Percentiles rank a stretch among this genome's conserved stretches.
Evolutionary conservation across 2,797 vertebrate genomes (phyloP).

Genomic region (Pelobates cultripes): DNA sequence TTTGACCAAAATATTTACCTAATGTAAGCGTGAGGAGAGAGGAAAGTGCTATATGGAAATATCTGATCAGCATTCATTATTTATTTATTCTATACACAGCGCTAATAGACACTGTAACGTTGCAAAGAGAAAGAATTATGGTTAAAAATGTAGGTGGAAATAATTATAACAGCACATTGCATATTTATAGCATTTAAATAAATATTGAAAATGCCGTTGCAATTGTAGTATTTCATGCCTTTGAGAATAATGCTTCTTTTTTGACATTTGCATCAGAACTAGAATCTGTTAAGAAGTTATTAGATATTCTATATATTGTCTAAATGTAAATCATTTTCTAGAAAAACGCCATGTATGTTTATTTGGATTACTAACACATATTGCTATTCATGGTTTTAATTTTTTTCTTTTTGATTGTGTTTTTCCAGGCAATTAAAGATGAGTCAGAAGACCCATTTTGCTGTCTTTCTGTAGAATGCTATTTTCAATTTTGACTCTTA

Average conservation of each 20-base stretch:
- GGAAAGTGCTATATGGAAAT: not conserved
- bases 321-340: not conserved
- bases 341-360: constrained; percentile 28
- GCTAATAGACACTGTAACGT: not conserved
- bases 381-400: constrained; percentile 12
- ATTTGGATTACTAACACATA: constrained; percentile 36
- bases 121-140: not conserved
- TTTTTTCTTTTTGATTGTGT: constrained; percentile 28
- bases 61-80: not conserved
- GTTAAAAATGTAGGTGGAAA: too few species aligned
- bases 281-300: too few species aligned
- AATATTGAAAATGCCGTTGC: too few species aligned
- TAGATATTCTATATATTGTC: not conserved
- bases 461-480: constrained; percentile 45
- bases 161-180: too few species aligned
- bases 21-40: not conserved
- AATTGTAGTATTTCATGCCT: too few species aligned
- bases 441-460: constrained; percentile 48
- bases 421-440: constrained; percentile 58
- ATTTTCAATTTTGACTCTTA: constrained; percentile 59
- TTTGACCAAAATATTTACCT: constrained; percentile 51
- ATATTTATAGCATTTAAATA: too few species aligned
- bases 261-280: too few species aligned
- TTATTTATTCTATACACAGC: not conserved
- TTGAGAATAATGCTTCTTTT: too few species aligned